These are phyloP conservation scores for Gastracanthus pulcherrimus DNA, from an alignment of 2,888 invertebrate genomes.

Conservation along the genomic window DNA sequence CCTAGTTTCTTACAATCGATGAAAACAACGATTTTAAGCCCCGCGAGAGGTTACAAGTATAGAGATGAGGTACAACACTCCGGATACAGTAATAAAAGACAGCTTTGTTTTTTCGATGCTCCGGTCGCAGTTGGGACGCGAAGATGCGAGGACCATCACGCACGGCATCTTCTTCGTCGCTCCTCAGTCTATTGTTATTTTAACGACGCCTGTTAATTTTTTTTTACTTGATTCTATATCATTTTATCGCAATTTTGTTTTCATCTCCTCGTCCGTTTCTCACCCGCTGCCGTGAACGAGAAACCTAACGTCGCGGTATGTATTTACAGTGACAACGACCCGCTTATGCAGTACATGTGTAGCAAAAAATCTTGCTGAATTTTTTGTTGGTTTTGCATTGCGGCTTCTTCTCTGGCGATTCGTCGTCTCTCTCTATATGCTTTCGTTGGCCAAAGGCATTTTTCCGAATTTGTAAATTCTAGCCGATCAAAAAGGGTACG, in stretches of 20 bases:
- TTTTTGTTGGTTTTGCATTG: not conserved
- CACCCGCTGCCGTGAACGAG: not conserved
- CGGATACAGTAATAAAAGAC: slow-evolving; percentile 10
- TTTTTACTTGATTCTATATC: not conserved
- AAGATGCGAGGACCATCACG: slow-evolving; percentile 22
- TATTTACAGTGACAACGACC: slow-evolving; percentile 35
- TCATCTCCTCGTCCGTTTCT: not conserved
- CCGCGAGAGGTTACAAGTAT: too few relatives aligned
- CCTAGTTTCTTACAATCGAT: not conserved
- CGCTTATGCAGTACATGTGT: slow-evolving; percentile 2
- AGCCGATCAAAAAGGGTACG: not conserved
- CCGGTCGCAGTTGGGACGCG: not conserved
- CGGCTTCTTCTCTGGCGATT: not conserved
- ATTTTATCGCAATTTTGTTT: not conserved
- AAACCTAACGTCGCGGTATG: slow-evolving; percentile 14
- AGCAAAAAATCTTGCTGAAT: slow-evolving; percentile 29
- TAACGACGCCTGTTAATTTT: slow-evolving; percentile 5
- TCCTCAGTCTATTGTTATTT: slow-evolving; percentile 46
- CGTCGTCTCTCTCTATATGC: not conserved
- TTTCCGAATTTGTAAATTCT: slow-evolving; percentile 3
- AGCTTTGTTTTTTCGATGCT: slow-evolving; percentile 44
- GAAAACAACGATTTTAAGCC: slow-evolving; percentile 22
- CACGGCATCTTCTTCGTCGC: slow-evolving; percentile 11
- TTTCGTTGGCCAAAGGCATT: not conserved
- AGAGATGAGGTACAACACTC: not conserved